Percentiles rank a stretch among this genome's conserved stretches.
phyloP scores from a whole-genome alignment of 2,113 vertebrate genomes.

The Gymnorhina tibicen region DNA sequence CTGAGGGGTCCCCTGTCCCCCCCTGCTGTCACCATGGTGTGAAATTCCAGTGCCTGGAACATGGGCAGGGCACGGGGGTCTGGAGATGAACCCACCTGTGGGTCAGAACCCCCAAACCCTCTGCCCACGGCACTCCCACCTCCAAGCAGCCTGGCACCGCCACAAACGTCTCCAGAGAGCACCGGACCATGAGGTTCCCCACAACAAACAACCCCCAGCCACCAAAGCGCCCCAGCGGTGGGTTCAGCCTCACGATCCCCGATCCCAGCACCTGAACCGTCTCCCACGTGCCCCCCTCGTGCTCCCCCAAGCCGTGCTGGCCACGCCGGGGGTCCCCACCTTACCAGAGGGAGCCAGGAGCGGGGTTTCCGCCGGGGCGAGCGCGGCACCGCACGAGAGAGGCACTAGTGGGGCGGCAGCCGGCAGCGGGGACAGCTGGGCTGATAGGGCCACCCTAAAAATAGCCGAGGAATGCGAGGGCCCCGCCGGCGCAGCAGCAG shows the following conservation, averaged over 20 bases:
- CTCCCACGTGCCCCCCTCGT: background rate
- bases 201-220: background rate
- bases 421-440: constrained; percentile 82
- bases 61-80: background rate
- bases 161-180: background rate
- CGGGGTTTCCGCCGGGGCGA: background rate
- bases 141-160: background rate
- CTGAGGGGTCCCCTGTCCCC: background rate
- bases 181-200: rapidly evolving
- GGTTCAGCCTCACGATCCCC: background rate
- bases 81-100: rapidly evolving
- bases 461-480: constrained; percentile 74
- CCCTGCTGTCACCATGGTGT: rapidly evolving
- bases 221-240: background rate
- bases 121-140: background rate
- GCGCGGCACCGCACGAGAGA: constrained; percentile 48
- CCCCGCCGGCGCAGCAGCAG: constrained; percentile 19
- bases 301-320: background rate
- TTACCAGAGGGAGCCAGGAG: constrained; percentile 48
- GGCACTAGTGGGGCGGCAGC: background rate
- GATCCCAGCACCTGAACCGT: rapidly evolving
- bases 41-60: rapidly evolving
- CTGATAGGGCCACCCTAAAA: constrained; percentile 79
- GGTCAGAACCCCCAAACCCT: background rate
- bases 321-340: background rate